Percentiles rank a stretch among this genome's conserved stretches.
Evolutionary conservation across 35 echinoderm and acorn worm genomes (phyloP).

Genomic region (Patiria miniata): DNA sequence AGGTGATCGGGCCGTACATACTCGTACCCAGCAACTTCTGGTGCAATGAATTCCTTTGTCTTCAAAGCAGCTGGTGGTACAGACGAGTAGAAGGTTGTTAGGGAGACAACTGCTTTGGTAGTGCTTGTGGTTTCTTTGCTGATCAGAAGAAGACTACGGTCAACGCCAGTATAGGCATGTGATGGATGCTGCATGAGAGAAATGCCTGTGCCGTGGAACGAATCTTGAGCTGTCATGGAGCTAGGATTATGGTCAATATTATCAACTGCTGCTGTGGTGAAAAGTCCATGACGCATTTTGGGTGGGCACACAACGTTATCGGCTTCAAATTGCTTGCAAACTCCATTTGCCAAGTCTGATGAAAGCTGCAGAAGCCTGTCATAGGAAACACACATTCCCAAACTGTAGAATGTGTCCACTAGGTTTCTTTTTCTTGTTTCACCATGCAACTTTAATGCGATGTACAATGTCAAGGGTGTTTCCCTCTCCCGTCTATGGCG

Average conservation of each 20-base stretch:
- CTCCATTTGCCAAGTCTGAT: constrained; percentile 50
- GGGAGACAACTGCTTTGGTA: not conserved
- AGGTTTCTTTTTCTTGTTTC: constrained; percentile 38
- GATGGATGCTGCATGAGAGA: constrained; percentile 56
- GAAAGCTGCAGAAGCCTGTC: constrained; percentile 57
- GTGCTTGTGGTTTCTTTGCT: not conserved
- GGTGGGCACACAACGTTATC: constrained; percentile 76
- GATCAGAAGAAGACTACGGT: not conserved
- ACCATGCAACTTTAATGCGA: constrained; percentile 37
- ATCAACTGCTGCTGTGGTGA: constrained; percentile 75
- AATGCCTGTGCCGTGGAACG: constrained; percentile 75
- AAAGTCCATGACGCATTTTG: constrained; percentile 46
- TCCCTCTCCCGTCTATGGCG: constrained; percentile 37
- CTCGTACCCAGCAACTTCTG: not conserved
- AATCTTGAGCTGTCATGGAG: constrained; percentile 64
- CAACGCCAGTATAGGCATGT: not conserved
- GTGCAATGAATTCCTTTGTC: constrained; percentile 16
- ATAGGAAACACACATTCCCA: constrained; percentile 63
- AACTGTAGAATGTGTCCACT: constrained; percentile 46
- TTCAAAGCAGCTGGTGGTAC: constrained; percentile 30
- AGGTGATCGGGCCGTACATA: not conserved
- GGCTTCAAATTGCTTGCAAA: constrained; percentile 65
- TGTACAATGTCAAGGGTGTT: constrained; percentile 51
- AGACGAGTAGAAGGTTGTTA: not conserved
- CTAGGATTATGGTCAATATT: constrained; percentile 82